Percentiles rank a stretch among this genome's conserved stretches.
Conservation (phyloP, 2,888 invertebrate species). For the Tillus elongatus region DNA sequence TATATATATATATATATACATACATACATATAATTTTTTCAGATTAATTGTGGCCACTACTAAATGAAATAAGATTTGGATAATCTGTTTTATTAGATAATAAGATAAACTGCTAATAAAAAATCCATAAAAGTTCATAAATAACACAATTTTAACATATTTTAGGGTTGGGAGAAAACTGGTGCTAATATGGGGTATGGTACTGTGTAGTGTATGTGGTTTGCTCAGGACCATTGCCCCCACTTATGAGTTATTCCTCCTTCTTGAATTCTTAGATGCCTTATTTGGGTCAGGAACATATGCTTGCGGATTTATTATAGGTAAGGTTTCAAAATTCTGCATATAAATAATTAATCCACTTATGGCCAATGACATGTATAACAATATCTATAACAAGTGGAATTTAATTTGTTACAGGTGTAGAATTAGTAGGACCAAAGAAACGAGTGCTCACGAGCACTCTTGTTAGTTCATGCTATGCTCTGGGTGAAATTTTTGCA, state of each 20-base stretch:
- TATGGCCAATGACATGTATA: too few relatives aligned
- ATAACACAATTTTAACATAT: too few relatives aligned
- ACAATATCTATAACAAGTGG: background rate
- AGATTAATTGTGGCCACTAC: too few relatives aligned
- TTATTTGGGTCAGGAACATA: slow-evolving; percentile 60
- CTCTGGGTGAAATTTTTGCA: slow-evolving; percentile 58
- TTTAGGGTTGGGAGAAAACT: slow-evolving; percentile 55
- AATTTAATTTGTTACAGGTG: slow-evolving; percentile 43
- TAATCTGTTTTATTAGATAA: too few relatives aligned
- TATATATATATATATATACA: too few relatives aligned
- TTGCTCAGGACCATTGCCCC: slow-evolving; percentile 59
- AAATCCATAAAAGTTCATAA: too few relatives aligned
- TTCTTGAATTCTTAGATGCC: slow-evolving; percentile 64
- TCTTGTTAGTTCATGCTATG: slow-evolving; percentile 60
- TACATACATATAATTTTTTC: too few relatives aligned
- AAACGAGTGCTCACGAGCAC: slow-evolving; percentile 64
- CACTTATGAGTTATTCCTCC: slow-evolving; percentile 58
- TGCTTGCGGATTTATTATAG: slow-evolving; percentile 63
- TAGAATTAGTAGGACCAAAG: slow-evolving; percentile 69
- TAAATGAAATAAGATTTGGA: too few relatives aligned
- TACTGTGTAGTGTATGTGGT: slow-evolving; percentile 56
- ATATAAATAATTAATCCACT: too few relatives aligned
- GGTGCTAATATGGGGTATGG: slow-evolving; percentile 49
- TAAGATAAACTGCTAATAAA: too few relatives aligned
- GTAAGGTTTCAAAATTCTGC: too few relatives aligned